Evolutionary conservation across 1,140 invertebrate genomes (phyloP), one percentile per base, ranked within the genome.

Genomic region (Hesperophylax magnus): DNA sequence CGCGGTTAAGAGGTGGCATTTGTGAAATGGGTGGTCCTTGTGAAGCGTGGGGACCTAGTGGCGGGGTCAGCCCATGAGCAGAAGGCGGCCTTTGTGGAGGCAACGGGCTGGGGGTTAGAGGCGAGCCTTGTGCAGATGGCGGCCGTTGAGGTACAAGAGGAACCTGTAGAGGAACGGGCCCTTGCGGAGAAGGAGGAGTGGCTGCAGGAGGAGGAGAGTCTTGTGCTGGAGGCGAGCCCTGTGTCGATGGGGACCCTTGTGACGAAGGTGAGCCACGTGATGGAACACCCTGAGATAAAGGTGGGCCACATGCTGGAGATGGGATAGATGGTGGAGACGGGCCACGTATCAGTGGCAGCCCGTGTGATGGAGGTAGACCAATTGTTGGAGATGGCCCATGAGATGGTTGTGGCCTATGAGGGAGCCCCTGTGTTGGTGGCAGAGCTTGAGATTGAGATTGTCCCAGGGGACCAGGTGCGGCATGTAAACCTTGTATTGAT

Each of bases 51-150:
- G 31, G 39, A 6, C 34, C 5, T n/a, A 18, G 8, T 27, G 15
- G 22, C n/a, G 71, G 24, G 11, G 20, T 15, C 11, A 14, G 27
- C 7, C 18, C 52, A 14, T 80, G 80, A 27, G 31, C 52, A 27
- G 83, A 31, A 56, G 80, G 58, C 8, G 72, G 75, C 6, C 61
- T 60, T n/a, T 71, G 78, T 39, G 34, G 22, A 24, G 74, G 52
- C 27, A 77, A 15, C 34, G 72, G 52, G 34, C 63, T 11, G n/a
- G 75, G 56, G 24, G 52, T 9, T 53, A 34, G 18, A 27, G 69
- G 63, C 4, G 63, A 24, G 9, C 63, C n/a, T n/a, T 58, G 63
- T 9, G 14, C 15, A 52, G n/a, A 67, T 58, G 67, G 78, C 47
- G 34, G 14, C 9, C 54, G 24, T 56, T 78, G 78, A 20, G 52